A percentile compares a stretch with the other conserved stretches of the same genome.
phyloP scores from a whole-genome alignment of 2,113 vertebrate genomes.

The Percopsis transmontana region DNA sequence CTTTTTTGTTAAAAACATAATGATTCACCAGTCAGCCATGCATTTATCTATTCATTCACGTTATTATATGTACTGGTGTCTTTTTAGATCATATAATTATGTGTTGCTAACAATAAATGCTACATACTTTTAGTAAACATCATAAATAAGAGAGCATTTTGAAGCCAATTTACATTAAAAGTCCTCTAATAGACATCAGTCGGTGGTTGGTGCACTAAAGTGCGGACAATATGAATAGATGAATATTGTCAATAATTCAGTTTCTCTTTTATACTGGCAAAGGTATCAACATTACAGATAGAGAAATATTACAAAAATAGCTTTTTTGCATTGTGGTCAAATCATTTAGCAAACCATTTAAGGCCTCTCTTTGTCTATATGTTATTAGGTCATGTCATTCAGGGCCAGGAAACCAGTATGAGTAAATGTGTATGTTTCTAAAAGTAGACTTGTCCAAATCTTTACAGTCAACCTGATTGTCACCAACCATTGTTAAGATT shows the following conservation, averaged over 20 bases:
- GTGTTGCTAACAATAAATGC: background rate
- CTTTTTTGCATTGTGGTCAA: background rate
- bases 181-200: background rate
- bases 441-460: constrained; percentile 4
- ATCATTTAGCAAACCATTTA: background rate
- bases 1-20: no score
- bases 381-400: background rate
- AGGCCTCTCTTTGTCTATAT: background rate
- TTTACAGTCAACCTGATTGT: constrained; percentile 45
- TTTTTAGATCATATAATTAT: background rate
- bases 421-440: constrained; percentile 10
- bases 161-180: constrained; percentile 22
- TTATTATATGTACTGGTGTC: background rate
- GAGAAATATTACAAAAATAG: background rate
- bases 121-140: constrained; percentile 18
- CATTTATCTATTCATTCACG: background rate
- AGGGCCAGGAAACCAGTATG: background rate
- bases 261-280: background rate
- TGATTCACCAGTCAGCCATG: background rate
- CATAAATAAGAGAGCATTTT: constrained; percentile 22
- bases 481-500: constrained; percentile 57
- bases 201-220: background rate
- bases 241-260: background rate
- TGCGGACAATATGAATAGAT: background rate
- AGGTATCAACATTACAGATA: background rate